Evolutionary conservation across 2,888 invertebrate species (phyloP), one percentile per base, ranked within the genome.

Genomic region (Globia sparganii): DNA sequence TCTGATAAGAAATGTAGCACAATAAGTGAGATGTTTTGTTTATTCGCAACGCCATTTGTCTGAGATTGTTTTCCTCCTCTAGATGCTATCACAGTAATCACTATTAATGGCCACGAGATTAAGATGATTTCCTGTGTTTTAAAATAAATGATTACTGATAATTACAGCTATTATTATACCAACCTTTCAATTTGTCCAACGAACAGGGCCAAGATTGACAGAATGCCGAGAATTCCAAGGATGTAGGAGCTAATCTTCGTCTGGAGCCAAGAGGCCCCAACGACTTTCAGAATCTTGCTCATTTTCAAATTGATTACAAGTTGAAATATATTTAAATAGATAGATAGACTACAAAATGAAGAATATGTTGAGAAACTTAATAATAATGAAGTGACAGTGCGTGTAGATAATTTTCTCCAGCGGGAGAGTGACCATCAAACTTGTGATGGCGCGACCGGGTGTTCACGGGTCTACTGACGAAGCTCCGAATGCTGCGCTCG

Each of bases 211-310:
- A 98, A 96, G 83, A 98, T 97, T 80, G 98, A 98, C 78, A 98
- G 94, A 76, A 98, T 94, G 84, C 97, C 97, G 85, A 98, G 97
- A 89, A 97, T 97, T 75, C 97, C 97, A 84, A 98, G 96, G 88
- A 98, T 97, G 91, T 97, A 98, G 61, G 98, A 97, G 92, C 98
- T 98, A 91, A 98, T 97, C 92, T 98, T 97, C 83, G 98, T 98
- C 93, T 98, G 98, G 89, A 97, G 97, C 98, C 98, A 98, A 75
- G 98, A 98, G 92, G 98, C 98, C 89, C 98, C 98, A 80, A 98
- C 98, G 83, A 98, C 98, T 97, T 98, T 98, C 93, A 98, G 95
- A 97, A 98, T 98, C 93, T 97, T 97, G 90, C 91, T 94, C 96
- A 96, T 96, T 91, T 91, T 93, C 71, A 79, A 80, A 81, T 37